These are phyloP conservation scores for Melanargia galathea DNA, from an alignment of 2,888 invertebrate genomes.

Conservation along the genomic window DNA sequence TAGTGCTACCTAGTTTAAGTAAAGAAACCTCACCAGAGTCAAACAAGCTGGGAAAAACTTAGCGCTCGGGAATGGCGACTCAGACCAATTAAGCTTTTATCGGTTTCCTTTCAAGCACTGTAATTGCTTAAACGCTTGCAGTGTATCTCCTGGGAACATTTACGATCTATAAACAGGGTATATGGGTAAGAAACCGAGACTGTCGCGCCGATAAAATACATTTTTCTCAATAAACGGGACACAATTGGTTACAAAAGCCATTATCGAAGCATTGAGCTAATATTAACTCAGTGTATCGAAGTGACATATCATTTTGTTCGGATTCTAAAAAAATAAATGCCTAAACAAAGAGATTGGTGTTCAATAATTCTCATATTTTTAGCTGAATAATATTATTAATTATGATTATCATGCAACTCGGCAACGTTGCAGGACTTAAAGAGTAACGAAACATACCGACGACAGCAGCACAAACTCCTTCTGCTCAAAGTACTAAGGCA, in stretches of 20 bases:
- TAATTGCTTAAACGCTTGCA: conserved; percentile 16
- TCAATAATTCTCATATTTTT: too few species aligned
- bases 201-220: conserved; percentile 8
- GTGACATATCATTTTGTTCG: not conserved
- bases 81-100: not conserved
- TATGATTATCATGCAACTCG: too few species aligned
- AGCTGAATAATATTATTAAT: too few species aligned
- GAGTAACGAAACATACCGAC: too few species aligned
- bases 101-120: not conserved
- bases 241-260: not conserved
- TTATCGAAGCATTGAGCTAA: not conserved
- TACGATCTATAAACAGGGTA: conserved; percentile 9
- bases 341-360: too few species aligned
- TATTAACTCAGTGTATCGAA: not conserved
- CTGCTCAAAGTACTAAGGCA: too few species aligned
- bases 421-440: too few species aligned
- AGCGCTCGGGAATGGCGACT: not conserved
- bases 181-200: conserved; percentile 2
- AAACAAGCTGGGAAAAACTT: not conserved
- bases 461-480: too few species aligned
- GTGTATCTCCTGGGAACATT: not conserved
- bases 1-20: too few species aligned
- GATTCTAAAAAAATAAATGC: too few species aligned
- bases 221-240: conserved; percentile 1
- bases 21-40: not conserved